Base-by-base conservation (phyloP, 2,888 invertebrate genomes). In the Physocephala rufipes region DNA sequence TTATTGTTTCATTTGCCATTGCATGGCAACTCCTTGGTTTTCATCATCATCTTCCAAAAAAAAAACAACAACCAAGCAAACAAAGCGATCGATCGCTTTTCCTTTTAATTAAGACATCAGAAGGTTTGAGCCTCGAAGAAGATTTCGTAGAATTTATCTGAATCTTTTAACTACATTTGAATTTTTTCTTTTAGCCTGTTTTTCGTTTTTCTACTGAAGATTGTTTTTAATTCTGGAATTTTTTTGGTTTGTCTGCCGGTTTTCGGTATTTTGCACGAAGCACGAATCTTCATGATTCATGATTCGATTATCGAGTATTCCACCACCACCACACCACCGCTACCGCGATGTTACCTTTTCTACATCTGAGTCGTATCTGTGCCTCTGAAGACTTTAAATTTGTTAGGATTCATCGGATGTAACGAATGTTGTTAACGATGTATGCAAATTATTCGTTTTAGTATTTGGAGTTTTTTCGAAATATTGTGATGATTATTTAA, bases 101-200 rank as follows among this genome's bases (percentile, higher is more conserved):
- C 72, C 75, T 36, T 77, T 77, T 77, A 77, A 77, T 77, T 77
- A 77, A 77, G 77, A 77, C 77, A 77, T 77, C 77, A 77, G 76
- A 76, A 77, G 74, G 72, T 72, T 75, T 76, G 76, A 76, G 75
- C 75, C 73, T 68, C 24, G n/a, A 58, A 71, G 75, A 69, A 75
- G 77, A 77, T 77, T 77, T 77, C 77, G 74, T 74, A 76, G 77
- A 77, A 77, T 76, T 77, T 75, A 74, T 73, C 75, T 76, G 75
- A 73, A 75, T 76, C 73, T 68, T 49, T 30, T 61, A 15, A 30
- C n/a, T 28, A 45, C 24, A 15, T 67, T 58, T 58, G 0, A 26
- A 13, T 24, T 24, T 43, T 19, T 51, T 47, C 2, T 47, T 26
- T 24, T 24, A 1, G 1, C 28, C 43, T 36, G 5, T 9, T n/a